Conservation (phyloP, 2,113 vertebrate species). For the Micronycteris hirsuta region DNA sequence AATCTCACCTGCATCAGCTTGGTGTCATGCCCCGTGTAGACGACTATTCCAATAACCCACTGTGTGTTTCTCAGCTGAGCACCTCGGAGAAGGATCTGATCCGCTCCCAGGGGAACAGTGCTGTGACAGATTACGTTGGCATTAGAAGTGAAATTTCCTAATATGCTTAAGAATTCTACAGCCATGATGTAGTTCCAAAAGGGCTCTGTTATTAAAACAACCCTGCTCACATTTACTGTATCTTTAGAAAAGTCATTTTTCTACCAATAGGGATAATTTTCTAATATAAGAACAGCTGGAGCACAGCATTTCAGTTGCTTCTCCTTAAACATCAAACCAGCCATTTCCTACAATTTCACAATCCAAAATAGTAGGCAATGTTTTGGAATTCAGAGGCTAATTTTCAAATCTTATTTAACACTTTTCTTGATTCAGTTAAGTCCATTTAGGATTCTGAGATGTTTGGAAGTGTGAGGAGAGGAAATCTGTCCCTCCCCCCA, state of each 20-base stretch:
- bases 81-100: slow-evolving; percentile 97
- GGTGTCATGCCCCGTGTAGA: slow-evolving; percentile 98
- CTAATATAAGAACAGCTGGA: neutral
- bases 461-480: neutral
- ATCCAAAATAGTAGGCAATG: neutral
- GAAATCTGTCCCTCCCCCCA: neutral
- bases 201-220: neutral
- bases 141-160: slow-evolving; percentile 8
- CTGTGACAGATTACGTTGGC: slow-evolving; percentile 71
- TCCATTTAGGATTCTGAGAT: neutral
- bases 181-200: neutral
- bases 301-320: neutral
- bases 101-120: slow-evolving; percentile 92
- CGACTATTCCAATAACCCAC: slow-evolving; percentile 97
- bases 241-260: slow-evolving; percentile 5
- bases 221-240: neutral
- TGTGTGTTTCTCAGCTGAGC: slow-evolving; percentile 98
- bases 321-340: neutral
- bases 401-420: neutral
- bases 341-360: neutral
- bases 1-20: slow-evolving; percentile 97
- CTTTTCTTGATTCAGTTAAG: neutral
- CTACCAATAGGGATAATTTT: neutral
- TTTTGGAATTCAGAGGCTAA: neutral
- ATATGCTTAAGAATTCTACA: neutral